A percentile compares a stretch with the other conserved stretches of the same genome.
These are phyloP conservation scores for Chloromyia formosa DNA, from an alignment of 2,888 invertebrate genomes.

Conservation along the genomic window DNA sequence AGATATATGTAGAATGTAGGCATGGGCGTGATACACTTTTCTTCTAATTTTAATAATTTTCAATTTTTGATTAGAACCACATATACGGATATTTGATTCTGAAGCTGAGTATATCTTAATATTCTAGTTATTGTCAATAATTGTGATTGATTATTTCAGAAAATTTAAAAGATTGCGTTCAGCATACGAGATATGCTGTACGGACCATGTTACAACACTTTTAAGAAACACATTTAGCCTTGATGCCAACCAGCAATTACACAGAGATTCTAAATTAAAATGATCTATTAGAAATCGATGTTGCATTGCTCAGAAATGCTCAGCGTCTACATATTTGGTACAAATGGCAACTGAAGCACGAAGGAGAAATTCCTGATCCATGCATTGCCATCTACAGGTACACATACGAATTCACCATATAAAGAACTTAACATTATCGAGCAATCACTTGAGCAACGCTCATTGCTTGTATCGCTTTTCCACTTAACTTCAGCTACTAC, in stretches of 20 bases:
- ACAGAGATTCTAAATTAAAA: background rate
- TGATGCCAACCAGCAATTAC: background rate
- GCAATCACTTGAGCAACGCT: slow-evolving; percentile 25
- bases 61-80: no score
- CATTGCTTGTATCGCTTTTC: slow-evolving; percentile 28
- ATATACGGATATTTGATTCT: no score
- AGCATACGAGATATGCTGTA: background rate
- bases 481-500: slow-evolving; percentile 1
- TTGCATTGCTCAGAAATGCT: background rate
- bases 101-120: no score
- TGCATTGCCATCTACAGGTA: slow-evolving; percentile 11
- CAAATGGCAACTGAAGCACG: background rate
- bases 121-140: no score
- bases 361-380: slow-evolving; percentile 10
- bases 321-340: background rate
- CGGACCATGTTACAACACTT: background rate
- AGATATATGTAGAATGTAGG: no score
- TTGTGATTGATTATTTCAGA: no score
- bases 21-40: no score
- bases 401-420: background rate
- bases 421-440: slow-evolving; percentile 25
- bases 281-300: slow-evolving; percentile 7
- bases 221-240: background rate
- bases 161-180: no score
- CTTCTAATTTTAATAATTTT: no score